phyloP scores from a whole-genome alignment of 2,888 invertebrate genomes.

The Ischnus inquisitorius region DNA sequence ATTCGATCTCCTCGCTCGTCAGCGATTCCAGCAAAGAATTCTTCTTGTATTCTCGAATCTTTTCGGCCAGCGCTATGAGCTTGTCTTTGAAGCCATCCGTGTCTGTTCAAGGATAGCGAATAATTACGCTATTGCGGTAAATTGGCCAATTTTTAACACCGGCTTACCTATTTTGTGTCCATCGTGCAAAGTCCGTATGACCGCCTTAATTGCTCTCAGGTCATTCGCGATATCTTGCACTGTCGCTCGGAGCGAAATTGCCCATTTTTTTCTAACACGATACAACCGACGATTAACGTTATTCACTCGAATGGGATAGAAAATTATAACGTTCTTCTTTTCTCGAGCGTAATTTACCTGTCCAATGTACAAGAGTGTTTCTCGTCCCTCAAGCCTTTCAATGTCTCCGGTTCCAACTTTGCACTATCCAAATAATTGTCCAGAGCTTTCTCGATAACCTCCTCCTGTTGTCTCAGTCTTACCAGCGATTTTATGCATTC shows the following conservation, averaged over 20 bases:
- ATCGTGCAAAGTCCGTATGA: slow-evolving; percentile 72
- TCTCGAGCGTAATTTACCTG: slow-evolving; percentile 73
- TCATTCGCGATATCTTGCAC: slow-evolving; percentile 73
- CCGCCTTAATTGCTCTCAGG: slow-evolving; percentile 72
- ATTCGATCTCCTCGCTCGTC: slow-evolving; percentile 73
- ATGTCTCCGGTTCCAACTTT: slow-evolving; percentile 76
- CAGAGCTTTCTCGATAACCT: slow-evolving; percentile 78
- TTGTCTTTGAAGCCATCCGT: slow-evolving; percentile 76
- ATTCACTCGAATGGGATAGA: slow-evolving; percentile 22
- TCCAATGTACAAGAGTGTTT: slow-evolving; percentile 69
- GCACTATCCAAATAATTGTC: slow-evolving; percentile 74
- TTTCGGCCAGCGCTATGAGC: slow-evolving; percentile 77
- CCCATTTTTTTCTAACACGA: slow-evolving; percentile 50
- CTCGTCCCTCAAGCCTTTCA: slow-evolving; percentile 73
- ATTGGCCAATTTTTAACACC: neutral
- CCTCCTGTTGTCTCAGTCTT: slow-evolving; percentile 80
- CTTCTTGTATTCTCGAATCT: slow-evolving; percentile 79
- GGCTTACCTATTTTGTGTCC: slow-evolving; percentile 77
- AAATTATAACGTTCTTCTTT: slow-evolving; percentile 41
- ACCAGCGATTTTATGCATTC: slow-evolving; percentile 75
- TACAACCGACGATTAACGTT: neutral
- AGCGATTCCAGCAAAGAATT: slow-evolving; percentile 72
- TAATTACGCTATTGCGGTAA: neutral
- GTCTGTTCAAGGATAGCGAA: slow-evolving; percentile 72
- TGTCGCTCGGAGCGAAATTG: slow-evolving; percentile 63